Base-by-base conservation (phyloP, 2,888 invertebrate species). In the Arrhopalites spinosus region DNA sequence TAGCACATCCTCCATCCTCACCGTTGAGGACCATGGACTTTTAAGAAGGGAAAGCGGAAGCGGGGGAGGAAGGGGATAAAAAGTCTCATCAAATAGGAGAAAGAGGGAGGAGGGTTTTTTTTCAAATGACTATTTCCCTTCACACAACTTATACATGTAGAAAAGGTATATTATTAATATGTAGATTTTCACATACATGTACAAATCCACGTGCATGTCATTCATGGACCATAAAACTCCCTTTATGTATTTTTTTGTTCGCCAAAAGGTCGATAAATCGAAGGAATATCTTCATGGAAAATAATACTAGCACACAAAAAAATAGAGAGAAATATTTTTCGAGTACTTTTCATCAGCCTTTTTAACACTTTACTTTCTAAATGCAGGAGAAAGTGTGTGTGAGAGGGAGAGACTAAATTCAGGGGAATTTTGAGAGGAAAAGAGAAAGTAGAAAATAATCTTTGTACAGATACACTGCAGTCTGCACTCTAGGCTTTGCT, bases 241-340 rank as follows among this genome's bases (percentile, higher is more conserved):
- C 30, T 29, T 70, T 56, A 59, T 59, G 71, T 36, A 15, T 56
- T 71, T 36, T 36, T 36, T 53, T 30, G 30, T 59, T 29, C 29
- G 27, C 15, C 63, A 7, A 71, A 59, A 71, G 59, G 59, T 71
- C 59, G 71, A 71, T 71, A 71, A 71, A 71, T 71, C 71, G 71
- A 71, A 71, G 59, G 56, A 8, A 30, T 11, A 2, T 56, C 53
- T 70, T 68, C 47, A 25, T 13, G 23, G 23, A 8, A 17, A 8
- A 2, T 25, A n/a, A n/a, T n/a, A n/a, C n/a, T n/a, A n/a, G 23
- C 61, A 13, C 61, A 23, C 25, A n/a, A 25, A 25, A 13, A 61
- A 13, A 61, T 13, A 61, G 2, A 61, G 2, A 2, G 23, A 25
- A 25, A 25, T n/a, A n/a, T 66, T 66, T 13, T 27, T n/a, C 36